Base-by-base conservation (phyloP, 2,888 invertebrate genomes). In the Trichogramma evanescens region DNA sequence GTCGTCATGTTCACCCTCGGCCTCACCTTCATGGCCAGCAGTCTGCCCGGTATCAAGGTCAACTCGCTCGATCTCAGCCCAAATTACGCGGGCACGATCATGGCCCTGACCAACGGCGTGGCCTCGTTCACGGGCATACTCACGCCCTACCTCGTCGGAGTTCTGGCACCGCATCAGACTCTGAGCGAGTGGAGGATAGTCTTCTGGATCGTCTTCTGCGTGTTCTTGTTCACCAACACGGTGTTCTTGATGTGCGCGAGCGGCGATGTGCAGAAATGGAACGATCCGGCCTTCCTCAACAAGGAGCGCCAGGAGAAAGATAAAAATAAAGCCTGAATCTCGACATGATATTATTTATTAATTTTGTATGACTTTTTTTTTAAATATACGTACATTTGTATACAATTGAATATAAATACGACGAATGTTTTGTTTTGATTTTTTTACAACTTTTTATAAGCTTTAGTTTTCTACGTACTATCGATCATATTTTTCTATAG, bases 191-290 rank as follows among this genome's bases (percentile, higher is more conserved):
- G 93, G 93, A 81, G 88, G 42, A 70, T 82, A 0, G 91, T 92
- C 0, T 92, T 92, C 74, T 91, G 91, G 89, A 86, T 92, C 43
- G 86, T 90, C 50, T 82, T 89, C 6, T 85, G 72, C 0, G 83
- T 91, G 2, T 83, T 91, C 63, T 76, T 84, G 0, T 61, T 84
- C 1, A 88, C 91, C 2, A 89, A 89, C 70, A 51, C 87, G 0
- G 71, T 90, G 6, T 93, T 88, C 74, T 68, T 87, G 3, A 56
- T 88, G 4, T 89, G 85, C 72, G 90, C 88, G 0, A 86, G 87
- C 65, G 91, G 88, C 0, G 87, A 91, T 46, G 83, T 88, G 49
- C 86, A 89, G 63, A 83, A 84, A 71, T 93, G 91, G 89, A 89
- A 92, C 68, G 83, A 87, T 65, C 82, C 84, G 1, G 74, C 82